Base-by-base conservation (phyloP, 2,113 vertebrate genomes). In the Tamias sibiricus region DNA sequence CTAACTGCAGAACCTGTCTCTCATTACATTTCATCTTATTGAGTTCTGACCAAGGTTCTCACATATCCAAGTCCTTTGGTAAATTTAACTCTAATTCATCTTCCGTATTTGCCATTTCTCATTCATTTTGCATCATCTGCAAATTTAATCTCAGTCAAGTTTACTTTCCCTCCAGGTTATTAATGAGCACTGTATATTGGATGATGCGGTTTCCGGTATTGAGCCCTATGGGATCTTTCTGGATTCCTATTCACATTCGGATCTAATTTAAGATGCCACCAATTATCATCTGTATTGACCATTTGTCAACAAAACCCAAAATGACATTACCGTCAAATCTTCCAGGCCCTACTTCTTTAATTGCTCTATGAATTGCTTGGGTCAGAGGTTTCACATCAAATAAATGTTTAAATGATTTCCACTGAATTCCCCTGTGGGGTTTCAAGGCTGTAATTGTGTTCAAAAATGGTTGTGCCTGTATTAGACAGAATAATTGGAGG, bases 321-420 rank as follows among this genome's bases (percentile, higher is more conserved):
- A 90, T 93, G 64, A 75, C 19, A 28, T 84, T 96, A 76, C 87
- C 2, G 28, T 95, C 90, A 90, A 76, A 62, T 69, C 87, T 92
- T 87, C 76, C 95, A 96, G 90, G 64, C 87, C 49, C 57, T 54
- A 42, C 30, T 76, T 90, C 90, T 91, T 84, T 95, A 93, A 96
- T 96, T 95, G 88, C 83, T 91, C 94, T 92, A 94, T 96, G 97
- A 97, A 96, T 98, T 97, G 71, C 87, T 85, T 94, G 81, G 97
- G 96, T 97, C 96, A 97, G 96, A 98, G 92, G 91, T 97, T 97
- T 95, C 94, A 86, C 85, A 97, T 98, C 93, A 97, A 95, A 95
- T 98, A 94, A 96, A 97, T 90, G 87, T 95, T 96, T 82, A 94
- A 94, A 97, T 97, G 94, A 97, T 97, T 97, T 97, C 90, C 59